Evolutionary conservation across 1,140 invertebrate species (phyloP), one percentile per base, ranked within the genome.

Genomic region (Drosophila ambigua): DNA sequence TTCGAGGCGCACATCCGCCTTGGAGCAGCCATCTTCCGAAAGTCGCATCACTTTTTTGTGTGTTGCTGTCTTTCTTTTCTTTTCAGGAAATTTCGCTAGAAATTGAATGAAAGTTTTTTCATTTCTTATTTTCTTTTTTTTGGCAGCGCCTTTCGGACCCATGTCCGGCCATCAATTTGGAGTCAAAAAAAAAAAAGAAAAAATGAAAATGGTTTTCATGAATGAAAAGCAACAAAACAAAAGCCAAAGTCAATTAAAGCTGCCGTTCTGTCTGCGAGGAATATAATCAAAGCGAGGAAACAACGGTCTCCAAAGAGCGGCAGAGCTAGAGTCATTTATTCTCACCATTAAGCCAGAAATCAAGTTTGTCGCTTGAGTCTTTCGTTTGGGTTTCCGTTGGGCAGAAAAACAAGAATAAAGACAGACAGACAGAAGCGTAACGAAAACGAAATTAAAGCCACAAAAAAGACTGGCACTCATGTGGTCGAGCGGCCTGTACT

Each of bases 281-380:
- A 68, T 57, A 69, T 68, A 69, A 69, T 68, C 35, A 44, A 72
- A 44, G 31, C 16, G n/a, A 15, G 66, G 31, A 62, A 64, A 59
- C 43, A 71, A 13, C 13, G 43, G 39, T n/a, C 4, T 2, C 2
- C 55, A 61, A 23, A 44, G 16, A 20, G 35, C 55, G 31, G 31
- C 39, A 28, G 54, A 54, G 44, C 31, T 16, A 31, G 43, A 53
- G 58, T 59, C 43, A 60, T 51, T 78, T 68, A 74, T 79, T 62
- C 67, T 75, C 49, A 49, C 52, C 64, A 48, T 55, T 53, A 28
- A 26, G 43, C 4, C 50, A 13, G 62, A 58, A 73, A 77, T 77
- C 84, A 66, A 89, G 89, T 91, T 91, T 84, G 84, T 91, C 83
- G 79, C 85, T 55, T 84, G 66, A 91, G 89, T 91, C 89, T 91